phyloP scores from a whole-genome alignment of 1,140 invertebrate genomes.

The Araneus ventricosus region DNA sequence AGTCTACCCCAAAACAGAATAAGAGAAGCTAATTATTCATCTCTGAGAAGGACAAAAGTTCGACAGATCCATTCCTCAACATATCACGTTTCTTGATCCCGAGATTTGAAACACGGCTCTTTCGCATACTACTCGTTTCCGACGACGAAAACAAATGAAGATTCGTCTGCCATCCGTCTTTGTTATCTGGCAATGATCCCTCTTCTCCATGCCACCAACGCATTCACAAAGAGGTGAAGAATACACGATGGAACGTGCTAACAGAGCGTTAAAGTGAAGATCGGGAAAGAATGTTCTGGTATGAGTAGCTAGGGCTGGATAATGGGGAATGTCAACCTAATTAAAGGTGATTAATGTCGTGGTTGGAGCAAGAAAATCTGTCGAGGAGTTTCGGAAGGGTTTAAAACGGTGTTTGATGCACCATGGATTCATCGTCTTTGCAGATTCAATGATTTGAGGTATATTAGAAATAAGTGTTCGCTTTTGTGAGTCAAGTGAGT shows the following conservation, averaged over 20 bases:
- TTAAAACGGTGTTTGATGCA: neutral
- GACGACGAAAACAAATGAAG: slow-evolving; percentile 7
- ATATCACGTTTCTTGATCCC: neutral
- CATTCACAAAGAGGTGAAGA: neutral
- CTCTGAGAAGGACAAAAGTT: neutral
- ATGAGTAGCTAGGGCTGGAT: neutral
- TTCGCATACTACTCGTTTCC: neutral
- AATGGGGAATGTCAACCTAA: slow-evolving; percentile 15
- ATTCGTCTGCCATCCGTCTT: slow-evolving; percentile 15
- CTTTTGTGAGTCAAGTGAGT: too few relatives aligned
- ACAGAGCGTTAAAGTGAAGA: neutral
- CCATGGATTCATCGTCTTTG: neutral
- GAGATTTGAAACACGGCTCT: neutral
- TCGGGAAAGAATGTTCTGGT: neutral
- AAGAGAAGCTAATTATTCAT: neutral
- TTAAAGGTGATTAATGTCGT: neutral
- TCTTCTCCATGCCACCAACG: neutral
- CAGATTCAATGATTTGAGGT: too few relatives aligned
- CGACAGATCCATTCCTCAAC: neutral
- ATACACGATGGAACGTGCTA: neutral
- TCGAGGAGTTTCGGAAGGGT: neutral
- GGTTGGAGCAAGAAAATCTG: neutral
- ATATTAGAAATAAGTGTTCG: too few relatives aligned
- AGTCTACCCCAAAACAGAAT: neutral
- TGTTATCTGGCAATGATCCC: neutral